Evolutionary conservation across 37 sponge, comb jelly and placozoan species (phyloP), one percentile per base, ranked within the genome.

Genomic region (Eunapius fragilis): DNA sequence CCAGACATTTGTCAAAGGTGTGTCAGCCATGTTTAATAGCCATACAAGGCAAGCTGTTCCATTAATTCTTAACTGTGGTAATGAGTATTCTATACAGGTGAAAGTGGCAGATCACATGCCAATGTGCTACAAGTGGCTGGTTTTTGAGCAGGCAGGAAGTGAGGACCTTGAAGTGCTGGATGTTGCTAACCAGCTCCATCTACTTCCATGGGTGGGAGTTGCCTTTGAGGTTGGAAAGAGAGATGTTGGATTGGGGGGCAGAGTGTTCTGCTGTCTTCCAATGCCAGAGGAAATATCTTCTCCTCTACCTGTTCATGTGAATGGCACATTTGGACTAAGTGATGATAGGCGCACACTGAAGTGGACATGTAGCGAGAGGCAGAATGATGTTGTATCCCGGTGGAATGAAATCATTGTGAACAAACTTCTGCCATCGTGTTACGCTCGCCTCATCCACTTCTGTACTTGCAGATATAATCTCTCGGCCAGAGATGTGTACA

Each of bases 211-310:
- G 77, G 77, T 76, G 31, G 37, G 77, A 30, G 33, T 30, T n/a
- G 77, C 77, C 25, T 31, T 35, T 37, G 10, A 76, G n/a, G n/a
- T n/a, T n/a, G n/a, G n/a, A 76, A 45, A 45, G 47, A 9, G 9
- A 11, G 47, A 4, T 45, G 47, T 9, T 11, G 9, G 36, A 13
- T 28, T 32, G 3, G 36, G 77, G 7, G 74, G 84, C 38, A 32
- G 77, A 37, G 47, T 84, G 24, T 84, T 84, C 77, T 84, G 85
- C 13, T 79, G 80, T 31, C 85, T 84, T 24, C 85, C 85, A 2
- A 25, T 84, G 50, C 77, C 85, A 36, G 78, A 22, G 10, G 84
- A 82, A 13, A 67, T 24, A 24, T 25, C 30, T 6, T 37, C 47
- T 35, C 75, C 75, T 45, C 28, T 84, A 17, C 85, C 76, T 79